Base-by-base conservation (phyloP, 1,140 invertebrate genomes). In the Drosophila sp. region DNA sequence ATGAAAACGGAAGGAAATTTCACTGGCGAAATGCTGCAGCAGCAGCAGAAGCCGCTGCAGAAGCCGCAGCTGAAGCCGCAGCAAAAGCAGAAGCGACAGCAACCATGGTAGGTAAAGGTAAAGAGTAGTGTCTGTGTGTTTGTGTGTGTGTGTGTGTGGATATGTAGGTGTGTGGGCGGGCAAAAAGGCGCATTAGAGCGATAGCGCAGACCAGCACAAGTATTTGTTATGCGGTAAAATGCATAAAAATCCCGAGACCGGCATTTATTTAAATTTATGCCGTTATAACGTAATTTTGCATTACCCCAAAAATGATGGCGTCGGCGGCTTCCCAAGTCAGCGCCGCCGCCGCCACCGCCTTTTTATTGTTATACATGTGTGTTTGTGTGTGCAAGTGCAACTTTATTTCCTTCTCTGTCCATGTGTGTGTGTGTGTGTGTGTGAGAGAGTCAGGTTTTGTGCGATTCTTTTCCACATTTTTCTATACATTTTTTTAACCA, bases 251-350 rank as follows among this genome's bases (percentile, higher is more conserved):
- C 89, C 89, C 82, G 71, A 91, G 84, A 91, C 89, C 89, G 89
- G 84, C 89, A 91, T 91, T 91, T 91, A 91, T 91, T 91, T 91
- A 91, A 91, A 91, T 91, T 91, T 91, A 91, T 91, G 76, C 89
- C 89, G 89, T 90, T 91, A 89, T 89, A 89, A 89, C 84, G 84
- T 89, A 89, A 89, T 89, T 89, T 89, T 84, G 83, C 84, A 89
- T 89, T 89, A 89, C 83, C 83, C 78, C 62, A 75, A 82, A 89
- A 76, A 89, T 78, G 80, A 83, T 79, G 84, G 78, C 76, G 71
- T 45, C 48, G 62, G 38, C 46, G 61, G 46, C 34, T 62, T 53
- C 50, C 69, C 56, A 54, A 69, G 58, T 84, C 72, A 74, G 70
- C 72, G 67, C 27, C 43, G 41, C 46, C 67, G n/a, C n/a, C n/a